These are phyloP conservation scores for Chrysopa pallens DNA, from an alignment of 1,140 invertebrate species.

Conservation along the genomic window DNA sequence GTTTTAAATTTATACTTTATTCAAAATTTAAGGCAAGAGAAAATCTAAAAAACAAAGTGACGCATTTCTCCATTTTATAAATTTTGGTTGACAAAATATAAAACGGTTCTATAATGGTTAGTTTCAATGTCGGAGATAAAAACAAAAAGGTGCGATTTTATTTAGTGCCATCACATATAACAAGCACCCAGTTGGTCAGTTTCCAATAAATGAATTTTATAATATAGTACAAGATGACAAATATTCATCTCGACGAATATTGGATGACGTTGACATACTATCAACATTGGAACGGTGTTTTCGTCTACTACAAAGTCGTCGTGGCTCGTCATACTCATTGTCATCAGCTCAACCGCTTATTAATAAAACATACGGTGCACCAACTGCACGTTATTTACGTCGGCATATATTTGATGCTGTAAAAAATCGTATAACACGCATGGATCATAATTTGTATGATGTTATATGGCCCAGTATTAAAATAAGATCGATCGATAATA, in stretches of 20 bases:
- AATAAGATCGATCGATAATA: slow-evolving; percentile 34
- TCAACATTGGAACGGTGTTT: slow-evolving; percentile 53
- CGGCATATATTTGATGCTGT: slow-evolving; percentile 46
- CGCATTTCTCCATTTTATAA: too few relatives aligned
- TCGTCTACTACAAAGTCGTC: slow-evolving; percentile 39
- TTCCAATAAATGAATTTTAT: not conserved
- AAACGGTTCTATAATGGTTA: too few relatives aligned
- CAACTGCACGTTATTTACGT: slow-evolving; percentile 44
- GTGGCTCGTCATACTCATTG: slow-evolving; percentile 16
- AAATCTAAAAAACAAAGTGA: too few relatives aligned
- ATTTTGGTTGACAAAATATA: too few relatives aligned
- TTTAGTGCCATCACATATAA: too few relatives aligned
- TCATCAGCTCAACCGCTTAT: slow-evolving; percentile 24
- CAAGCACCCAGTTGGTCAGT: too few relatives aligned
- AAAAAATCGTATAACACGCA: slow-evolving; percentile 46
- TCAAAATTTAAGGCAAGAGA: too few relatives aligned
- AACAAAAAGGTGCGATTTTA: too few relatives aligned
- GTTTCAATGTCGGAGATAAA: too few relatives aligned
- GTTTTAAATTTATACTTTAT: too few relatives aligned
- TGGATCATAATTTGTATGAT: slow-evolving; percentile 64
- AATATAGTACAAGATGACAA: slow-evolving; percentile 42
- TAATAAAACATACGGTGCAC: slow-evolving; percentile 18
- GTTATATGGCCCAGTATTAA: slow-evolving; percentile 64
- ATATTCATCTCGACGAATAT: slow-evolving; percentile 43
- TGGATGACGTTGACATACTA: slow-evolving; percentile 45